These are phyloP conservation scores for Orestias chungarensis DNA, from an alignment of 2,797 vertebrate species.

Conservation along the genomic window DNA sequence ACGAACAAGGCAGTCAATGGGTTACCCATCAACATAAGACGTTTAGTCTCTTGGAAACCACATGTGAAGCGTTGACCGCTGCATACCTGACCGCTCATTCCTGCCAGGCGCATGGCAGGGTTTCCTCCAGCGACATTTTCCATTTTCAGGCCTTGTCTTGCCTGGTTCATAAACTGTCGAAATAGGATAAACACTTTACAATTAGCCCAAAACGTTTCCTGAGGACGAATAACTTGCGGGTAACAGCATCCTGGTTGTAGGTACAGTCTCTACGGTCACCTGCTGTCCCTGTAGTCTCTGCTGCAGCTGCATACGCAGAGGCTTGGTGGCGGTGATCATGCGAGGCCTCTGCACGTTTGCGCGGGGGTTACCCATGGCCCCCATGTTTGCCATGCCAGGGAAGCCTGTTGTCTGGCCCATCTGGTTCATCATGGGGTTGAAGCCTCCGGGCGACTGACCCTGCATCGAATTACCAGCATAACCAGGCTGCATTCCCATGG, in stretches of 20 bases:
- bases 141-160: slow-evolving; percentile 89
- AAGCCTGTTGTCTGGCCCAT: slow-evolving; percentile 86
- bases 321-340: slow-evolving; percentile 88
- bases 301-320: slow-evolving; percentile 95
- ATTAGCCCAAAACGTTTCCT: background rate
- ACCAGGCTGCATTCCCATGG: slow-evolving; percentile 83
- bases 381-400: slow-evolving; percentile 82
- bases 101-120: slow-evolving; percentile 85
- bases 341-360: slow-evolving; percentile 87
- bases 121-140: slow-evolving; percentile 82
- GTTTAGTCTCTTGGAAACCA: background rate
- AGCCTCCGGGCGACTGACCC: slow-evolving; percentile 77
- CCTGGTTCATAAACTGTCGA: slow-evolving; percentile 94
- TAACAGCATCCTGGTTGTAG: background rate
- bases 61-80: slow-evolving; percentile 11
- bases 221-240: background rate
- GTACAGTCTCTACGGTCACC: slow-evolving; percentile 44
- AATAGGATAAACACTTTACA: slow-evolving; percentile 7
- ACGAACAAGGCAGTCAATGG: background rate
- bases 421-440: slow-evolving; percentile 80
- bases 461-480: slow-evolving; percentile 77
- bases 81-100: slow-evolving; percentile 77
- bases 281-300: slow-evolving; percentile 94
- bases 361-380: slow-evolving; percentile 87
- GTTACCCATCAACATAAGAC: background rate